These are phyloP conservation scores for Rhagonycha fulva DNA, from an alignment of 2,888 invertebrate genomes.

Conservation along the genomic window DNA sequence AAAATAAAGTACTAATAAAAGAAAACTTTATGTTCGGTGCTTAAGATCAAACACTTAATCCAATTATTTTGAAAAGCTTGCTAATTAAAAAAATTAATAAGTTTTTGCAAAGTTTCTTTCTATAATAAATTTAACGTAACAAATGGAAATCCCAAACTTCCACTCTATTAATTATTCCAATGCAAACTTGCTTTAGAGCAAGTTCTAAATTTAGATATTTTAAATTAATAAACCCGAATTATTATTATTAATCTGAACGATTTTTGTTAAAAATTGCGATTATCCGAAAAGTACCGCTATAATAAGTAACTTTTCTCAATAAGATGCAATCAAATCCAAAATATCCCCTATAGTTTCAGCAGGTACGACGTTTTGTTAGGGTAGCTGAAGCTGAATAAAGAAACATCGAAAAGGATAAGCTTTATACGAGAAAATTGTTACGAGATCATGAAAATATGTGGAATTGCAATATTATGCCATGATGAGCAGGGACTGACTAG, in stretches of 20 bases:
- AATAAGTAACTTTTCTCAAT: not conserved
- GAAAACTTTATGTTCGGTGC: not conserved
- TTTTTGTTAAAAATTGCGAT: not conserved
- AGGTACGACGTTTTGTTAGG: too few species aligned
- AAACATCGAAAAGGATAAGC: too few species aligned
- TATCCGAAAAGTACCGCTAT: not conserved
- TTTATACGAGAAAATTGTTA: too few species aligned
- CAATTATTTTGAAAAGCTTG: not conserved
- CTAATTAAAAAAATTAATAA: not conserved
- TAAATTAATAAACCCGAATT: not conserved
- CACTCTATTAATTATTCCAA: not conserved
- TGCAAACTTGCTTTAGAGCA: not conserved
- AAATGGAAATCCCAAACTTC: not conserved
- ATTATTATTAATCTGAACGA: not conserved
- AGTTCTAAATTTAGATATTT: not conserved
- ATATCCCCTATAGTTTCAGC: not conserved
- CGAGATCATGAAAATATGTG: too few species aligned
- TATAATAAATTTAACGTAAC: not conserved
- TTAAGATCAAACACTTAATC: not conserved
- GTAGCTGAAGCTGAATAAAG: not conserved
- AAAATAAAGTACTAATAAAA: not conserved
- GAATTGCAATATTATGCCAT: too few species aligned
- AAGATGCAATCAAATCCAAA: not conserved
- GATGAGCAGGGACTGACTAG: too few species aligned
- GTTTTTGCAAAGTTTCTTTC: not conserved